Conservation (phyloP, 2,888 invertebrate genomes). For the Leptinotarsa peninsularis region DNA sequence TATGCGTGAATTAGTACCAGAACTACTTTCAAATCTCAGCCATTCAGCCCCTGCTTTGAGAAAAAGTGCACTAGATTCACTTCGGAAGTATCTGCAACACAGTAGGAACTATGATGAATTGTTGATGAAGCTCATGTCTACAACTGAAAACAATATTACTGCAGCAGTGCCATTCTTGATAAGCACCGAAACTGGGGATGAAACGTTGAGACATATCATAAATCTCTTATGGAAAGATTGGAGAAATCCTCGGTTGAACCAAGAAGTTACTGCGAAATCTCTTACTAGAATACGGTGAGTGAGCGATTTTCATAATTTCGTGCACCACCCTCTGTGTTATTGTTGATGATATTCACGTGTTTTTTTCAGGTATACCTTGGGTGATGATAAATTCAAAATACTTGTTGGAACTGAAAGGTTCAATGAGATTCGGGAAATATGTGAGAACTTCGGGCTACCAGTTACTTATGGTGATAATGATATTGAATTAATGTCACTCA, state of each 20-base stretch:
- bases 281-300: conserved; percentile 73
- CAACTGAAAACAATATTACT: conserved; percentile 71
- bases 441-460: conserved; percentile 71
- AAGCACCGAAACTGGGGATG: conserved; percentile 32
- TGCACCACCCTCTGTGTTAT: no score
- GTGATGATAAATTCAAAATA: conserved; percentile 73
- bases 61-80: conserved; percentile 82
- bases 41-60: conserved; percentile 84
- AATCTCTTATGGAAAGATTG: conserved; percentile 42
- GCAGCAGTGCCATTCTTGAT: conserved; percentile 64
- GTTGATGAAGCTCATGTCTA: conserved; percentile 73
- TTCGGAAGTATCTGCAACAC: conserved; percentile 79
- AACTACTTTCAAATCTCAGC: conserved; percentile 82
- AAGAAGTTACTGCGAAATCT: conserved; percentile 78
- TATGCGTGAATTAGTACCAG: conserved; percentile 73
- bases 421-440: conserved; percentile 72
- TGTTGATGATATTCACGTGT: conserved; percentile 52
- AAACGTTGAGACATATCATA: conserved; percentile 36
- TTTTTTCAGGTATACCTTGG: conserved; percentile 64
- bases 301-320: no score
- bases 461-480: conserved; percentile 45
- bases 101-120: conserved; percentile 77
- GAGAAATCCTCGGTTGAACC: conserved; percentile 54
- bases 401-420: conserved; percentile 59
- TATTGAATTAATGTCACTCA: conserved; percentile 32